Conservation (phyloP, 2,113 vertebrate species). For the Leptobrachium leishanense region DNA sequence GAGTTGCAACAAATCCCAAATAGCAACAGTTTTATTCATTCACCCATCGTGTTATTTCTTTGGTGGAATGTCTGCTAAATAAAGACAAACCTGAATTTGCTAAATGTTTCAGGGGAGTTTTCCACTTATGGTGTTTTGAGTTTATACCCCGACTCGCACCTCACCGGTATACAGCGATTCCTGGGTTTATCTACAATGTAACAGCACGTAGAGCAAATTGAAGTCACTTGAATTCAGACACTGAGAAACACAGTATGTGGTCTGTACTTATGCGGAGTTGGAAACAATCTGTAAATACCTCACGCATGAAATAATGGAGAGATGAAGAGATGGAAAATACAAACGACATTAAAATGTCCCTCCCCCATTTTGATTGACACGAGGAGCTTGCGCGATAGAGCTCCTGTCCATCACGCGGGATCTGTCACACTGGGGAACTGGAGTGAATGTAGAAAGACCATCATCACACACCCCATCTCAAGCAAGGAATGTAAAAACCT, state of each 20-base stretch:
- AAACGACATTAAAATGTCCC: constrained; percentile 27
- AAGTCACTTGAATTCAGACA: not conserved
- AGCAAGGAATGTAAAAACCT: constrained; percentile 43
- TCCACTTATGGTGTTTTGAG: too few species aligned
- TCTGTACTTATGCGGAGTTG: constrained; percentile 11
- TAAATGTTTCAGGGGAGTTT: too few species aligned
- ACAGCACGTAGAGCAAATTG: too few species aligned
- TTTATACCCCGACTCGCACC: too few species aligned
- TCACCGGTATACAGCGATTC: too few species aligned
- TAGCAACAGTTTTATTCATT: too few species aligned
- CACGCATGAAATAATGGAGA: constrained; percentile 27
- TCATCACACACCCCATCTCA: constrained; percentile 41
- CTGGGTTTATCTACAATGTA: too few species aligned
- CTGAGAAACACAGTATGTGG: not conserved
- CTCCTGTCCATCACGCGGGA: constrained; percentile 38
- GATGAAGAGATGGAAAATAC: constrained; percentile 15
- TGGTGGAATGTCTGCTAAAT: too few species aligned
- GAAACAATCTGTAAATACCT: constrained; percentile 25
- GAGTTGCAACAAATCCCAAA: too few species aligned
- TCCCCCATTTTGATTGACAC: constrained; percentile 31
- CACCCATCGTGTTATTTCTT: too few species aligned
- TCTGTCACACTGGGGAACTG: constrained; percentile 45
- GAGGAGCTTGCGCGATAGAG: constrained; percentile 28
- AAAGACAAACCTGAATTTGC: too few species aligned
- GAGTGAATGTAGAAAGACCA: constrained; percentile 42